Evolutionary conservation across 2,113 vertebrate genomes (phyloP), one percentile per base, ranked within the genome.

Genomic region (Lichenostomus cassidix): DNA sequence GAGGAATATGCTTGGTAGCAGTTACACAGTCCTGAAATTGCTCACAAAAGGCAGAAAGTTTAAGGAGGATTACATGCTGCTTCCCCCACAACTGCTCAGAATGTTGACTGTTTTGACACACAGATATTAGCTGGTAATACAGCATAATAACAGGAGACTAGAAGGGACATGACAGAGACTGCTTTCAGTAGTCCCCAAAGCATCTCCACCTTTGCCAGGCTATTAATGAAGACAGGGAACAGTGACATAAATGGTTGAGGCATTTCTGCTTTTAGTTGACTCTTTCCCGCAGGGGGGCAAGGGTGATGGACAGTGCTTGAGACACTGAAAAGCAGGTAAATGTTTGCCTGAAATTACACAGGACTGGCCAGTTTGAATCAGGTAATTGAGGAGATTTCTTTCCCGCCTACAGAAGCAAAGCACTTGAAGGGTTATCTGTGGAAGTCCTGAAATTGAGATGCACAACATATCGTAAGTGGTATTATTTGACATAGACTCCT

Each of bases 271-370:
- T 85, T 73, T 92, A 83, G 83, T 24, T 73, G 82, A 50, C 21
- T 6, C 18, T 2, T 4, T 52, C 64, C 65, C 73, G 67, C 2
- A 3, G 12, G 1, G 8, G 13, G 2, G 10, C 12, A n/a, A 0
- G 2, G 2, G 58, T 20, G 11, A 52, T 25, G 23, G 69, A 58
- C 18, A 18, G n/a, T 24, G 27, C 41, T 60, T 56, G 11, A 76
- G 94, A 75, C 49, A 69, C 58, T 58, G 42, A 39, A 31, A 85
- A 76, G 10, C 1, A 68, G 37, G 49, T 75, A 56, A 64, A 75
- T 22, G 5, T 75, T 68, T 71, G n/a, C 25, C 24, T 82, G 39
- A 20, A 82, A 83, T 89, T 73, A 56, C 49, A 90, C 12, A 69
- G 33, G 31, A 85, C 1, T 47, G 21, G 65, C 23, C 53, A 69